These are phyloP conservation scores for Nasonia vitripennis DNA, from an alignment of 1,140 invertebrate species.

Conservation along the genomic window DNA sequence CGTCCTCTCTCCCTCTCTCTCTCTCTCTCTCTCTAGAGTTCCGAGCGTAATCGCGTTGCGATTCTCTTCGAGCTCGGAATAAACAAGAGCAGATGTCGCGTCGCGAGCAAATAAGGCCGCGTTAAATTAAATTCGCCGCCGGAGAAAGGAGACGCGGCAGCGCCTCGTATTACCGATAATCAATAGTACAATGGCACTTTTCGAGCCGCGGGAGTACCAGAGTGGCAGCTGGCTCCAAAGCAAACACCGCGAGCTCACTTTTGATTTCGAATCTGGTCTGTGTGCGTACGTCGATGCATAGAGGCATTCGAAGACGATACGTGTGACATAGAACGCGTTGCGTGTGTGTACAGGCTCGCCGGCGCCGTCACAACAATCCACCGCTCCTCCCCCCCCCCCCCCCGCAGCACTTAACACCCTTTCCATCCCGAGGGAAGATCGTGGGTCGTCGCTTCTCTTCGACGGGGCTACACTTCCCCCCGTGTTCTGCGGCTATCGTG, in stretches of 20 bases:
- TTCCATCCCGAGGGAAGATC: conserved; percentile 65
- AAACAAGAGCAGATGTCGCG: conserved; percentile 43
- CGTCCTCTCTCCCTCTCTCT: background rate
- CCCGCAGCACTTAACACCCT: conserved; percentile 62
- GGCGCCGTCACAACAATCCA: conserved; percentile 69
- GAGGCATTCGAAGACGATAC: background rate
- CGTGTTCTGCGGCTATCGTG: conserved; percentile 56
- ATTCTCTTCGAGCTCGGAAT: conserved; percentile 13
- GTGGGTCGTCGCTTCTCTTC: background rate
- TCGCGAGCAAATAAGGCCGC: conserved; percentile 32
- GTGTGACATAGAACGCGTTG: background rate
- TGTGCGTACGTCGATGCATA: background rate
- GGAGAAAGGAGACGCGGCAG: conserved; percentile 31
- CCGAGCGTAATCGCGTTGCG: background rate
- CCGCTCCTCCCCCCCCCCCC: conserved; percentile 50
- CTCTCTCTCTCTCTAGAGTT: background rate
- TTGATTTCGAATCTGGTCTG: conserved; percentile 16
- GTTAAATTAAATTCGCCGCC: conserved; percentile 47
- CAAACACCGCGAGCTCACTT: conserved; percentile 43
- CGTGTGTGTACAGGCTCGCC: conserved; percentile 53
- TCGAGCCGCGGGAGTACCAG: conserved; percentile 49
- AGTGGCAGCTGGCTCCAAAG: conserved; percentile 34
- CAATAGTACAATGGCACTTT: conserved; percentile 58
- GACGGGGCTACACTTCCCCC: conserved; percentile 1
- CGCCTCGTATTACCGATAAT: conserved; percentile 65